phyloP scores from a whole-genome alignment of 2,888 invertebrate genomes.

The Leucophenga montana region DNA sequence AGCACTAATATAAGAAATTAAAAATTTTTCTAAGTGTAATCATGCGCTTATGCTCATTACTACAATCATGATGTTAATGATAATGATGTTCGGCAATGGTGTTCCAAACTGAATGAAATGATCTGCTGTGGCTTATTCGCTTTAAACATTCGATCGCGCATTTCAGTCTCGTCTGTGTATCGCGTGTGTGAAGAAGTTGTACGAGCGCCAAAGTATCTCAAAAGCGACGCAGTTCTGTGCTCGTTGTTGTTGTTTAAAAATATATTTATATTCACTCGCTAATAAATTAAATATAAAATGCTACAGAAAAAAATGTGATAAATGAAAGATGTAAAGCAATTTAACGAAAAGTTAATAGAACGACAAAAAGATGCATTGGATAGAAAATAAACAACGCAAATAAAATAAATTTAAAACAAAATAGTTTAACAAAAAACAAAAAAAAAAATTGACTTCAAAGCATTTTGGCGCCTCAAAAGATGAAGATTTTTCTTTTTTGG shows the following conservation, averaged over 20 bases:
- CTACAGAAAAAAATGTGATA: conserved; percentile 24
- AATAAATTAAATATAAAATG: conserved; percentile 4
- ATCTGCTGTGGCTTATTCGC: background rate
- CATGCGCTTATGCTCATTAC: background rate
- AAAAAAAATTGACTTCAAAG: conserved; percentile 6
- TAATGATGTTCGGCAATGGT: background rate
- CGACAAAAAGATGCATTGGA: conserved; percentile 44
- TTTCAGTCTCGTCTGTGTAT: conserved; percentile 64
- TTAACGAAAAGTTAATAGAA: conserved; percentile 28
- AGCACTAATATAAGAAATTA: too few relatives aligned
- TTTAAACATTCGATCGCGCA: background rate
- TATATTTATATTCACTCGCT: conserved; percentile 3
- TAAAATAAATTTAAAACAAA: conserved; percentile 22
- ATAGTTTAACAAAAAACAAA: background rate
- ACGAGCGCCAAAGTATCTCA: conserved; percentile 1
- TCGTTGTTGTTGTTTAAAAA: too few relatives aligned
- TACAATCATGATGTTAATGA: background rate
- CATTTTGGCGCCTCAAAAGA: conserved; percentile 1
- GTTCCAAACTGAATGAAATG: conserved; percentile 32
- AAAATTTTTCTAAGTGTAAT: too few relatives aligned
- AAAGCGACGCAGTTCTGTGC: too few relatives aligned
- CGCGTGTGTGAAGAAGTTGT: conserved; percentile 63
- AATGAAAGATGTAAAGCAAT: conserved; percentile 42
- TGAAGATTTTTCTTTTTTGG: conserved; percentile 6
- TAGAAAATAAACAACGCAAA: conserved; percentile 40